Conservation (phyloP, 2,888 invertebrate species). For the Drosophila cognata region DNA sequence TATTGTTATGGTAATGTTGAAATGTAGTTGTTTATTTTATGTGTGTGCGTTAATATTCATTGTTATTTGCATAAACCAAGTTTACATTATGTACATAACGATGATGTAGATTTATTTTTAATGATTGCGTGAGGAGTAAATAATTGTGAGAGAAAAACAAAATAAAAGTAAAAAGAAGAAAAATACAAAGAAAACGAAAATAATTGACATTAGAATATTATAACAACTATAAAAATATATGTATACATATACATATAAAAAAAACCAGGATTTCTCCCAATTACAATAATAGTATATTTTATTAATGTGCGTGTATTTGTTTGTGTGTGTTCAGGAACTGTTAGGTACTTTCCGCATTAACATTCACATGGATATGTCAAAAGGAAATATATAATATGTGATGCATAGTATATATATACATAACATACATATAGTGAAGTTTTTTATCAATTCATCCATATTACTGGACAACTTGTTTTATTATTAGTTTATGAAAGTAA, state of each 20-base stretch:
- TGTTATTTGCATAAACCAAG: background rate
- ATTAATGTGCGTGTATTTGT: background rate
- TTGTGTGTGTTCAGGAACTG: background rate
- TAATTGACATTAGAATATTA: conserved; percentile 6
- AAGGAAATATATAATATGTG: background rate
- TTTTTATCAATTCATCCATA: background rate
- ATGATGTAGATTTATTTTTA: background rate
- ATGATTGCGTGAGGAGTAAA: conserved; percentile 1
- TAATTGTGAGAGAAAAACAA: background rate
- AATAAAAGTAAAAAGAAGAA: background rate
- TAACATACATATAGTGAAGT: conserved; percentile 3
- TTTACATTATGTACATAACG: background rate
- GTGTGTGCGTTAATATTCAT: background rate
- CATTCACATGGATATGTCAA: background rate
- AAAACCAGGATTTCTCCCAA: background rate
- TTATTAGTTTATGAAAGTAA: too few species aligned
- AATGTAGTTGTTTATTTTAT: background rate
- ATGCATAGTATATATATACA: conserved; percentile 6
- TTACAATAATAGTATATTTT: background rate
- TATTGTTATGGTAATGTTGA: background rate
- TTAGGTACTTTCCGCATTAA: background rate
- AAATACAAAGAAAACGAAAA: conserved; percentile 2
- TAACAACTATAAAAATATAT: background rate
- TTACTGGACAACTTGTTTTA: conserved; percentile 2
- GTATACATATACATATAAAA: background rate